These are phyloP conservation scores for Diceros bicornis DNA, from an alignment of 2,797 vertebrate genomes.

Conservation along the genomic window DNA sequence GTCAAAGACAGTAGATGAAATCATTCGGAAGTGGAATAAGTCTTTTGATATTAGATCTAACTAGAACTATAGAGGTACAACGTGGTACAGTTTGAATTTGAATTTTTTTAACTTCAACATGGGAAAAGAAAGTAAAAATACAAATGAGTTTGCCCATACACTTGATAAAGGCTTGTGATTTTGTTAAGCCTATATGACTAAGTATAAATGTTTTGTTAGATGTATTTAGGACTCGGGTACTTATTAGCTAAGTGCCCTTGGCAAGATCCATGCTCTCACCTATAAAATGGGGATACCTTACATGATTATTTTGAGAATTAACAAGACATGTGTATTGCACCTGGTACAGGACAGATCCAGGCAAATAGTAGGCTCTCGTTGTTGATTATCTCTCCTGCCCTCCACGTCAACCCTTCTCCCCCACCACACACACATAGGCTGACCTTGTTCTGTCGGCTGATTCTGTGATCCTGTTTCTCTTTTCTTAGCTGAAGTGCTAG, in stretches of 20 bases:
- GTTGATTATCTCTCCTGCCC: not conserved
- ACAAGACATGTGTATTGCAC: not conserved
- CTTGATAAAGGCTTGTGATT: constrained; percentile 24
- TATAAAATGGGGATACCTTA: not conserved
- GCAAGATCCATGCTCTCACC: not conserved
- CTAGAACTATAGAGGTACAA: not conserved
- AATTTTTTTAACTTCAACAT: not conserved
- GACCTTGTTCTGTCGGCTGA: not conserved
- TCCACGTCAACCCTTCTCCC: fast-evolving
- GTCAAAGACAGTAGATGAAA: constrained; percentile 35
- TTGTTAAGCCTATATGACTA: constrained; percentile 13
- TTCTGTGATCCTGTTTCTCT: not conserved
- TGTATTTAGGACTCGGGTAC: not conserved
- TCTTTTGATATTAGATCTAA: constrained; percentile 14
- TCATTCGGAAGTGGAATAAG: not conserved
- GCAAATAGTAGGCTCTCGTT: not conserved
- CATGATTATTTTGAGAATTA: constrained; percentile 2
- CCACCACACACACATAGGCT: too few relatives aligned
- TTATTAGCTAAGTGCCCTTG: constrained; percentile 14
- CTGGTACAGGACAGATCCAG: not conserved
- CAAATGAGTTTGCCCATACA: not conserved
- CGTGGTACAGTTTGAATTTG: not conserved
- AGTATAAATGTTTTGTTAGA: not conserved
- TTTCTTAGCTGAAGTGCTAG: not conserved
- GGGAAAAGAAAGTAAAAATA: constrained; percentile 32